These are phyloP conservation scores for Cladorhizidae sp. DNA, from an alignment of 37 sponge, comb jelly and placozoan species.

Conservation along the genomic window DNA sequence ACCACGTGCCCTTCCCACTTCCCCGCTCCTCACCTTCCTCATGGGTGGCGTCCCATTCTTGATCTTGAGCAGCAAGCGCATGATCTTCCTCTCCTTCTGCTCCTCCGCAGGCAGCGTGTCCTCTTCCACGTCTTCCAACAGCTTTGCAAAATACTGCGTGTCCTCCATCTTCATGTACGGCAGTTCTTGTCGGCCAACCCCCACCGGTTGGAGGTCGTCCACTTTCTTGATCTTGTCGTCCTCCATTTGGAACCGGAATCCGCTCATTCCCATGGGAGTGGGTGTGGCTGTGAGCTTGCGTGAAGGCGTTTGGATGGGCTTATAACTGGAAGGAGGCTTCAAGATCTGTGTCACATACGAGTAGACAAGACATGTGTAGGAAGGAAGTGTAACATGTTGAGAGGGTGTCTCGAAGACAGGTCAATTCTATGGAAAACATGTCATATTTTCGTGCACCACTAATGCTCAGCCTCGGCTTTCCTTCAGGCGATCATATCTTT, in stretches of 20 bases:
- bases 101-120: constrained; percentile 87
- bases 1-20: neutral
- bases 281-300: constrained; percentile 94
- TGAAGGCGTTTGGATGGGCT: constrained; percentile 92
- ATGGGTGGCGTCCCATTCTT: constrained; percentile 99
- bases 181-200: constrained; percentile 66
- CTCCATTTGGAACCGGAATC: constrained; percentile 88
- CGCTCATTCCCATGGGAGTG: constrained; percentile 95
- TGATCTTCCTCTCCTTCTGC: constrained; percentile 96
- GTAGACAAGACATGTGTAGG: neutral
- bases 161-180: constrained; percentile 97
- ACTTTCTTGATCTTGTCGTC: constrained; percentile 80
- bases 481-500: too few species aligned
- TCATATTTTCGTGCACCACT: too few species aligned
- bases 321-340: constrained; percentile 88
- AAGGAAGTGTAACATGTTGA: neutral
- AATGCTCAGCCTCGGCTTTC: too few species aligned
- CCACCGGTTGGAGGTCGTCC: constrained; percentile 79
- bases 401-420: too few species aligned
- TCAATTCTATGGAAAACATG: too few species aligned
- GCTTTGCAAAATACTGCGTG: constrained; percentile 95
- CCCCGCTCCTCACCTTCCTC: constrained; percentile 94
- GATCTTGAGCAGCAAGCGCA: constrained; percentile 95
- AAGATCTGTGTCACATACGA: constrained; percentile 36
- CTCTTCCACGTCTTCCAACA: constrained; percentile 94